Evolutionary conservation across 2,888 invertebrate species (phyloP).

Genomic region (Aelia acuminata): DNA sequence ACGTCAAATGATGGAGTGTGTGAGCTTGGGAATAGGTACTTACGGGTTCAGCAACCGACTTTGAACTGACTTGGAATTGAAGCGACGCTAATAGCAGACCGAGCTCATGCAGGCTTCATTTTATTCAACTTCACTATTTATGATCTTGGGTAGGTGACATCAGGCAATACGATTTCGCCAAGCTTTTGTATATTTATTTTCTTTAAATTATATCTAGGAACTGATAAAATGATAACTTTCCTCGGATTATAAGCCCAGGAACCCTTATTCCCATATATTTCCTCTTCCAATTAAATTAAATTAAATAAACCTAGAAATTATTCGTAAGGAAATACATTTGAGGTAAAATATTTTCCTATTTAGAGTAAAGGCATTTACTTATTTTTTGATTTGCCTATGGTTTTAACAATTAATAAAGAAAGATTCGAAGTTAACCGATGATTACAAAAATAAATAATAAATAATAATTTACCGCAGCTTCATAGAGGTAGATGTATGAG

Average conservation of each 20-base stretch:
- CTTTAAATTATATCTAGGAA: not conserved
- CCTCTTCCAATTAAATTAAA: not conserved
- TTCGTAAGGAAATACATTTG: too few species aligned
- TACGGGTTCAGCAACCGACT: not conserved
- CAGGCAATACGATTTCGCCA: not conserved
- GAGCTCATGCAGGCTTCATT: not conserved
- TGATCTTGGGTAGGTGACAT: not conserved
- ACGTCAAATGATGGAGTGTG: not conserved
- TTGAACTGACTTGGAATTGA: not conserved
- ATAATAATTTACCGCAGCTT: too few species aligned
- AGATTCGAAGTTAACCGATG: too few species aligned
- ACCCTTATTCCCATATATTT: not conserved
- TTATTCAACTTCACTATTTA: constrained; percentile 36
- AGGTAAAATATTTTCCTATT: too few species aligned
- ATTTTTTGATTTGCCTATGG: too few species aligned
- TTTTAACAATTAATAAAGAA: too few species aligned
- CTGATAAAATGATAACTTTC: constrained; percentile 21
- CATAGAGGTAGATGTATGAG: too few species aligned
- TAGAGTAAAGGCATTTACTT: too few species aligned
- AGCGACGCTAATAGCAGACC: not conserved
- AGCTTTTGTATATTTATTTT: constrained; percentile 3
- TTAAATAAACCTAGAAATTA: not conserved
- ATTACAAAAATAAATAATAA: too few species aligned
- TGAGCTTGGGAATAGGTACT: constrained; percentile 6
- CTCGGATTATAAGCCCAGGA: not conserved